These are phyloP conservation scores for Kradibia gibbosae DNA, from an alignment of 1,140 invertebrate species.

Conservation along the genomic window DNA sequence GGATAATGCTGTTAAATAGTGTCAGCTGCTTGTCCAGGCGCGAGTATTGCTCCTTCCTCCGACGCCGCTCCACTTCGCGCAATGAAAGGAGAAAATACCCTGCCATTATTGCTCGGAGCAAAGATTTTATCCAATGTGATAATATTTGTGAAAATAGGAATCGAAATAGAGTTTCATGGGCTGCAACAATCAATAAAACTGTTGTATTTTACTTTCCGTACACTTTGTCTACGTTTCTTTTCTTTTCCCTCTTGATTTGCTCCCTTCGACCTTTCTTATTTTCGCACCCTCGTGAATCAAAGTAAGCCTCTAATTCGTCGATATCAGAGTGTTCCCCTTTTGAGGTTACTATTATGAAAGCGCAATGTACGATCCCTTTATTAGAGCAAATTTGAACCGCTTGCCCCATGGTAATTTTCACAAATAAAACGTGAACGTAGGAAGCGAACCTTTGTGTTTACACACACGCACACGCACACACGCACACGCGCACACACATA, in stretches of 20 bases:
- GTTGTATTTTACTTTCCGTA: slow-evolving; percentile 1
- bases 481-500: not conserved
- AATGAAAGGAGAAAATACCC: not conserved
- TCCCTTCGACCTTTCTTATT: slow-evolving; percentile 54
- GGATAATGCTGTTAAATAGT: too few species aligned
- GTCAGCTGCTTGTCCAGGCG: too few species aligned
- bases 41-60: too few species aligned
- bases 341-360: slow-evolving; percentile 29
- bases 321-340: slow-evolving; percentile 30
- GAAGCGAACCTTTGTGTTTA: not conserved
- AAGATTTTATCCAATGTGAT: too few species aligned
- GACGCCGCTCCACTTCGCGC: too few species aligned
- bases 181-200: slow-evolving; percentile 12
- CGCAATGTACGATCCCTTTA: slow-evolving; percentile 25
- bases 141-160: not conserved
- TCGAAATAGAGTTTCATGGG: not conserved
- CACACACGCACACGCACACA: not conserved
- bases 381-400: slow-evolving; percentile 34
- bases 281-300: slow-evolving; percentile 51
- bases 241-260: slow-evolving; percentile 32
- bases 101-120: not conserved
- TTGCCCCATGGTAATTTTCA: slow-evolving; percentile 26
- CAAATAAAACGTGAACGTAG: slow-evolving; percentile 6
- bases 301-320: slow-evolving; percentile 42
- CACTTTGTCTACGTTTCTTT: slow-evolving; percentile 32